These are phyloP conservation scores for Anolis apletophallus DNA, from an alignment of 2,797 vertebrate genomes.

Conservation along the genomic window DNA sequence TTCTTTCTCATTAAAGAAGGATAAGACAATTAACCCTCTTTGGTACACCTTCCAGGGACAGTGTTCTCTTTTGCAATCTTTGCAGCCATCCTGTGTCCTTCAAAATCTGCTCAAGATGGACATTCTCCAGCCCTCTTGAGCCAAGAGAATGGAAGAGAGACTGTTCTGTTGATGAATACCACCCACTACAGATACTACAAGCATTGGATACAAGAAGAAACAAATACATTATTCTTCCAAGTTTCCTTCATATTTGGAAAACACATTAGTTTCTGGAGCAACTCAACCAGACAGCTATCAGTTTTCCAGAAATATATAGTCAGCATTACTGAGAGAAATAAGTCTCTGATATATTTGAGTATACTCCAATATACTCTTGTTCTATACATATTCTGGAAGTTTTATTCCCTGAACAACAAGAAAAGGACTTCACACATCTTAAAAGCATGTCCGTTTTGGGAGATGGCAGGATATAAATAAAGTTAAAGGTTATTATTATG, in stretches of 20 bases:
- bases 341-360: not conserved
- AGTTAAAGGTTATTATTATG: too few species aligned
- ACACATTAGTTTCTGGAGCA: not conserved
- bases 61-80: not conserved
- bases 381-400: not conserved
- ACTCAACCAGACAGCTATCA: not conserved
- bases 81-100: not conserved
- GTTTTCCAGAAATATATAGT: not conserved
- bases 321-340: not conserved
- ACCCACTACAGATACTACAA: too few species aligned
- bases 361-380: not conserved
- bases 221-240: not conserved
- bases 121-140: not conserved
- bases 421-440: not conserved
- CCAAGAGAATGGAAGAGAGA: not conserved
- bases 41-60: not conserved
- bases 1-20: not conserved
- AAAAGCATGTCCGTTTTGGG: too few species aligned
- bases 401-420: not conserved
- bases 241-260: not conserved
- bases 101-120: not conserved
- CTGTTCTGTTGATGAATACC: not conserved
- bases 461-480: too few species aligned
- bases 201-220: not conserved
- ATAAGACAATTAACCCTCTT: not conserved